Base-by-base conservation (phyloP, 92 coral and sea anemone genomes). In the Nematostella vectensis region DNA sequence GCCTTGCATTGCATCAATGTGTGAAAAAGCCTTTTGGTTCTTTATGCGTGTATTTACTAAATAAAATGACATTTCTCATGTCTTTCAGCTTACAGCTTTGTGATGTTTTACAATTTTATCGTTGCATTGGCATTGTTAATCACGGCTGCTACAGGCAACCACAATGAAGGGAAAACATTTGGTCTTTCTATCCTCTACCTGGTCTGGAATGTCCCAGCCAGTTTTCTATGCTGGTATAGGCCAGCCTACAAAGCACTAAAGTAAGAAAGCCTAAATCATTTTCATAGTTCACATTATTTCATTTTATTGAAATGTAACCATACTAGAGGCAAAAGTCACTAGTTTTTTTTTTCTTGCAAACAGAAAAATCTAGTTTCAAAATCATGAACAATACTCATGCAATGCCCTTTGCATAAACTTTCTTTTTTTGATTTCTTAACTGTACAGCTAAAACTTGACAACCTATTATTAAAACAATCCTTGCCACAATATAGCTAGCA, bases 201-300 rank as follows among this genome's bases (percentile, higher is more conserved):
- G 49, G 16, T 91, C 3, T 65, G 57, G 36, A 87, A 87, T 65
- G 58, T 91, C 0, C 98, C 98, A 22, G 44, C 76, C 54, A 85
- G 95, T 0, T 91, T 81, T 77, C 30, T 88, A 31, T 24, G 89
- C 29, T 91, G 98, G 98, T 91, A 86, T 80, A 64, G 98, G 23
- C 94, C 96, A 30, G 82, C 80, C 27, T 91, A 91, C 66, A 91
- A 91, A 63, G 96, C 88, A 16, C 83, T 89, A 70, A 89, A 89
- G 97, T 89, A 80, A 55, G 95, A 75, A 25, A 24, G 48, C 20
- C 2, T 11, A 3, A 12, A 13, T 18, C 17, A 29, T 12, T 9
- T 21, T 12, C 53, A 47, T 13, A 55, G 61, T 57, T 67, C 9
- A 31, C 56, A 39, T 67, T 57, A 44, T 47, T 11, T 12, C 19